These are phyloP conservation scores for Epizoanthus ramosus DNA, from an alignment of 92 coral and sea anemone species.

Conservation along the genomic window DNA sequence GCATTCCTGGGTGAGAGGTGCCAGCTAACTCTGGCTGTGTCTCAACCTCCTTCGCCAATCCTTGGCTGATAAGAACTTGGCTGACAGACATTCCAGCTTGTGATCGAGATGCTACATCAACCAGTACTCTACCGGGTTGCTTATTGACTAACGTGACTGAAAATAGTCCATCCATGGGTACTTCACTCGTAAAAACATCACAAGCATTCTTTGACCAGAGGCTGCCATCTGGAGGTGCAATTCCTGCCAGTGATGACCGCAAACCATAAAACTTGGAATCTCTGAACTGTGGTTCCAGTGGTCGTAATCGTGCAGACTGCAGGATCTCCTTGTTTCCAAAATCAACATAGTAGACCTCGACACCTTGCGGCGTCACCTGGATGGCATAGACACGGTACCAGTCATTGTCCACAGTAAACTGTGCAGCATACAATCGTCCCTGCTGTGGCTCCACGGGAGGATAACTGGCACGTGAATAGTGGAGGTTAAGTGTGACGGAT, in stretches of 20 bases:
- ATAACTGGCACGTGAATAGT: constrained; percentile 35
- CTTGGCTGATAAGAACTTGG: constrained; percentile 2
- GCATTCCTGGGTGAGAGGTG: not conserved
- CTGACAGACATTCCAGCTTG: not conserved
- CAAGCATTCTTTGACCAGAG: constrained; percentile 71
- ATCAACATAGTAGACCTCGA: constrained; percentile 65
- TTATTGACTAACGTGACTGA: constrained; percentile 44
- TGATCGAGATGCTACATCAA: constrained; percentile 47
- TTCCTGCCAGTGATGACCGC: constrained; percentile 55
- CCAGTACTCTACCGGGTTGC: constrained; percentile 46
- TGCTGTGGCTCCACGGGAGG: constrained; percentile 44
- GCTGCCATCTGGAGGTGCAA: constrained; percentile 52
- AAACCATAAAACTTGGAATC: constrained; percentile 46
- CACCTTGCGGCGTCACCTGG: constrained; percentile 13
- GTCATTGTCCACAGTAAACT: constrained; percentile 59
- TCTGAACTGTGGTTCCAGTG: constrained; percentile 49
- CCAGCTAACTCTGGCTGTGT: not conserved
- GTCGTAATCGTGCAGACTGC: constrained; percentile 49
- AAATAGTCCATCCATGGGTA: constrained; percentile 50
- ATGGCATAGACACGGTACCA: constrained; percentile 69
- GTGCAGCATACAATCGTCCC: constrained; percentile 52
- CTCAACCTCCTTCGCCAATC: constrained; percentile 7
- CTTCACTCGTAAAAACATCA: constrained; percentile 50
- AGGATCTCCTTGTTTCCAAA: constrained; percentile 67
- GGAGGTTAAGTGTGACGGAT: constrained; percentile 32